These are phyloP conservation scores for Rhagophthalmus giganteus DNA, from an alignment of 2,888 invertebrate species.

Conservation along the genomic window DNA sequence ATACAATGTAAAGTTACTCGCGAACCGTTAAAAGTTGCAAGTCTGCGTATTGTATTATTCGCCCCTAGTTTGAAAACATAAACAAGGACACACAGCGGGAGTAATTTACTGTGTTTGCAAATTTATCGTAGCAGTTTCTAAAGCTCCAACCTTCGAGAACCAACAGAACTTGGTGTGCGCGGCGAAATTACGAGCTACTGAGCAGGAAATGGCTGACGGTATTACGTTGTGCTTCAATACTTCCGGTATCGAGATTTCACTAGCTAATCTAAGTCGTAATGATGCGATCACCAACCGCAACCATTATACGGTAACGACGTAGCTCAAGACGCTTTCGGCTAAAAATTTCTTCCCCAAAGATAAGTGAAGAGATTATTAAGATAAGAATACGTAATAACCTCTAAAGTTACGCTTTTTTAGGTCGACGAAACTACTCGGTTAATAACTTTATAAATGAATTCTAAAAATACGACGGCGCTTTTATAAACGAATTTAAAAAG, in stretches of 20 bases:
- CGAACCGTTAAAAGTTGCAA: slow-evolving; percentile 13
- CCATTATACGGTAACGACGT: slow-evolving; percentile 25
- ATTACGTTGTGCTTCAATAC: slow-evolving; percentile 36
- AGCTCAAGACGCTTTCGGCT: slow-evolving; percentile 13
- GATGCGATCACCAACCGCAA: slow-evolving; percentile 38
- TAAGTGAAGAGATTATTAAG: slow-evolving; percentile 18
- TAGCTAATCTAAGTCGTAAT: slow-evolving; percentile 44
- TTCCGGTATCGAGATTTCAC: slow-evolving; percentile 42
- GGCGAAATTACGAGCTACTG: slow-evolving; percentile 35
- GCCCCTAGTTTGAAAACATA: slow-evolving; percentile 15
- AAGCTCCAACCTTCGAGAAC: slow-evolving; percentile 15
- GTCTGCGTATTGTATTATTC: slow-evolving; percentile 5
- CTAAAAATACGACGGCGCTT: not conserved
- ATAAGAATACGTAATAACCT: slow-evolving; percentile 7
- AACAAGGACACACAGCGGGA: slow-evolving; percentile 13
- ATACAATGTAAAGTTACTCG: not conserved
- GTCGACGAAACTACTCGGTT: not conserved
- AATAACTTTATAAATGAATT: not conserved
- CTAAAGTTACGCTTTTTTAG: not conserved
- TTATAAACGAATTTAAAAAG: not conserved
- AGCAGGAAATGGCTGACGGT: slow-evolving; percentile 39
- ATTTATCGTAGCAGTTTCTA: slow-evolving; percentile 23
- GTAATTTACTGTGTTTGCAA: slow-evolving; percentile 16
- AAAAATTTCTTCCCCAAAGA: slow-evolving; percentile 17
- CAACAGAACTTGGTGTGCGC: slow-evolving; percentile 9